Evolutionary conservation across 2,888 invertebrate species (phyloP).

Genomic region (Hoplodrina ambigua): DNA sequence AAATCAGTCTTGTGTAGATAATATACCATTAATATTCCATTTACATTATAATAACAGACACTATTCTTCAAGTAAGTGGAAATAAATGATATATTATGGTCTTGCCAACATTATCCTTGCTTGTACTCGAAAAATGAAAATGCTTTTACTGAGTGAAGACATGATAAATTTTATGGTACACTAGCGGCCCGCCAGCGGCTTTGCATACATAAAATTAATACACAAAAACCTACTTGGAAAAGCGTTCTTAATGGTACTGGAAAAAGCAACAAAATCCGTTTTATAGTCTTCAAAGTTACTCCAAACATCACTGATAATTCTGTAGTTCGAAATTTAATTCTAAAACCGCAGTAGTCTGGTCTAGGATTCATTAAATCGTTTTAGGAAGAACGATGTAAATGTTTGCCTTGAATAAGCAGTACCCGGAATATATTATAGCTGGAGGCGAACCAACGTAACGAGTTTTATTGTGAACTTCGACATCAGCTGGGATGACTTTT

Average conservation of each 20-base stretch:
- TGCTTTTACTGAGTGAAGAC: constrained; percentile 52
- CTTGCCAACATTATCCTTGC: constrained; percentile 30
- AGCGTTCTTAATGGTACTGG: constrained; percentile 15
- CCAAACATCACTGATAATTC: neutral
- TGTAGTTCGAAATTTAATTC: neutral
- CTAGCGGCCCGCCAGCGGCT: constrained; percentile 34
- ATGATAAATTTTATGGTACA: constrained; percentile 52
- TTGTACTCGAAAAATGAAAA: constrained; percentile 52
- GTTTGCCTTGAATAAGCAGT: neutral
- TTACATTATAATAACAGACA: constrained; percentile 20
- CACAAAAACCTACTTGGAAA: constrained; percentile 34
- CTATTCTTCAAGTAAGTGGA: constrained; percentile 33
- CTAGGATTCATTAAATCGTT: constrained; percentile 13
- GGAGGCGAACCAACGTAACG: neutral
- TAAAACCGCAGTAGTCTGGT: neutral
- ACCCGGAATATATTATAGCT: constrained; percentile 10
- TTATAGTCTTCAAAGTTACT: constrained; percentile 13
- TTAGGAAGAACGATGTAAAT: neutral
- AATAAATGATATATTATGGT: constrained; percentile 49
- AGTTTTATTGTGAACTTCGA: neutral
- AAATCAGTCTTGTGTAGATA: constrained; percentile 10
- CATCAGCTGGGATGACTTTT: constrained; percentile 9
- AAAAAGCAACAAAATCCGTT: constrained; percentile 8
- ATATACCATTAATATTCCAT: constrained; percentile 15
- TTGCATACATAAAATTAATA: constrained; percentile 48